Percentiles rank a stretch among this genome's conserved stretches.
These are phyloP conservation scores for Epinephelus malabaricus DNA, from an alignment of 2,797 vertebrate species.

Conservation along the genomic window DNA sequence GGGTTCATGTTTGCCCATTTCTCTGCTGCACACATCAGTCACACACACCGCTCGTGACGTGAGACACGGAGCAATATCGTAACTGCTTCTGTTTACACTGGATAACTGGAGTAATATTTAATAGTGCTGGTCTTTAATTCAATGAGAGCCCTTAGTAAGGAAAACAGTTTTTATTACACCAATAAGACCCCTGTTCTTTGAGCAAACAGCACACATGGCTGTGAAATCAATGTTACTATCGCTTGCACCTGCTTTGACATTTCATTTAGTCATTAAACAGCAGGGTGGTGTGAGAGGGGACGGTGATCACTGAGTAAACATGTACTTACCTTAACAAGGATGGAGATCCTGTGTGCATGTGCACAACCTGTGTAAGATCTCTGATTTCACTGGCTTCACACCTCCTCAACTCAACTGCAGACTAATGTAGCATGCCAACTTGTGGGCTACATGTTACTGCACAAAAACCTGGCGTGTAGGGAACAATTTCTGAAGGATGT, in stretches of 20 bases:
- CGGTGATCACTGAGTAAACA: slow-evolving; percentile 56
- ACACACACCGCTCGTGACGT: slow-evolving; percentile 5
- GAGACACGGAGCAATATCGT: slow-evolving; percentile 32
- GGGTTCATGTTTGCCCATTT: slow-evolving; percentile 42
- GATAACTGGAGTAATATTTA: slow-evolving; percentile 8
- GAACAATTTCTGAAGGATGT: slow-evolving; percentile 1
- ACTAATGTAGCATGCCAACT: slow-evolving; percentile 1
- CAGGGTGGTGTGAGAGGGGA: neutral
- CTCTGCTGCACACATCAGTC: slow-evolving; percentile 31
- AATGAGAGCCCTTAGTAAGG: slow-evolving; percentile 24
- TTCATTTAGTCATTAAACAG: slow-evolving; percentile 43
- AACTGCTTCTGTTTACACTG: slow-evolving; percentile 53
- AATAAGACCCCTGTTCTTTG: slow-evolving; percentile 36
- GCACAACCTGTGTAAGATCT: slow-evolving; percentile 11
- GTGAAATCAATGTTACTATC: slow-evolving; percentile 56
- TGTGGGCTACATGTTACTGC: slow-evolving; percentile 11
- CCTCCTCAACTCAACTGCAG: slow-evolving; percentile 12
- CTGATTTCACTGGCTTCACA: slow-evolving; percentile 26
- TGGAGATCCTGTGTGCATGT: slow-evolving; percentile 57
- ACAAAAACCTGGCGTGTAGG: neutral
- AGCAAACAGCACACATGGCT: slow-evolving; percentile 52
- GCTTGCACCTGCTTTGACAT: slow-evolving; percentile 32
- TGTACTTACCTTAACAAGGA: slow-evolving; percentile 50
- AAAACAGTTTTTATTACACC: slow-evolving; percentile 47
- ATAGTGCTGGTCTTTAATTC: slow-evolving; percentile 37